phyloP scores from a whole-genome alignment of 1,140 invertebrate species.

The Aphis gossypii region DNA sequence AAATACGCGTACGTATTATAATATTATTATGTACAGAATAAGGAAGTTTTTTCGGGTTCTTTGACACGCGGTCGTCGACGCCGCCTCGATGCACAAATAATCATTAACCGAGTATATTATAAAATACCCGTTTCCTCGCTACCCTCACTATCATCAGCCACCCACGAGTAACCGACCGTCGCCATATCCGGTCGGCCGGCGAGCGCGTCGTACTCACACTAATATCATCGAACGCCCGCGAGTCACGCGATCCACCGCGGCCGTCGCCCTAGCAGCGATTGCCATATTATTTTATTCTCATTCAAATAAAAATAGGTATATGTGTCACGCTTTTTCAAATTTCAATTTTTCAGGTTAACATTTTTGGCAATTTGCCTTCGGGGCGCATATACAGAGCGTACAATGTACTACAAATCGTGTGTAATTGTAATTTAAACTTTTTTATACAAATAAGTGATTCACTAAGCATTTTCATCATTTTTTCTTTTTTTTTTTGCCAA shows the following conservation, averaged over 20 bases:
- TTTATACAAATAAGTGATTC: not conserved
- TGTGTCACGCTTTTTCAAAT: not conserved
- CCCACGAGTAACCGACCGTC: not conserved
- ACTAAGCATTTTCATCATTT: not conserved
- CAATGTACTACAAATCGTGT: too few species aligned
- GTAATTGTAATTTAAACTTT: too few species aligned
- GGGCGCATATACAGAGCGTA: not conserved
- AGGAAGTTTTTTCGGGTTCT: not conserved
- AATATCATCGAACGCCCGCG: not conserved
- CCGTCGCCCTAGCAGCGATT: not conserved
- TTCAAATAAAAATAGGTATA: not conserved
- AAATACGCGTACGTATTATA: not conserved
- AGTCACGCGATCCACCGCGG: not conserved
- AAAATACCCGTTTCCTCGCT: not conserved
- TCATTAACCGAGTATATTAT: slow-evolving; percentile 8
- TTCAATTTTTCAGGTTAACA: not conserved
- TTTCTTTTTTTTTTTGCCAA: not conserved
- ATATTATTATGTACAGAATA: too few species aligned
- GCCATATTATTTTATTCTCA: not conserved
- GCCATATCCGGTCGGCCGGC: not conserved
- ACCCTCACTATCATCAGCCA: not conserved
- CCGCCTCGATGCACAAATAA: not conserved
- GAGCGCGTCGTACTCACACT: not conserved
- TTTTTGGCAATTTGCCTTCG: not conserved
- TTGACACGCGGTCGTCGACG: not conserved